Conservation (phyloP, 2,113 vertebrate genomes). For the Macheiramphus alcinus region DNA sequence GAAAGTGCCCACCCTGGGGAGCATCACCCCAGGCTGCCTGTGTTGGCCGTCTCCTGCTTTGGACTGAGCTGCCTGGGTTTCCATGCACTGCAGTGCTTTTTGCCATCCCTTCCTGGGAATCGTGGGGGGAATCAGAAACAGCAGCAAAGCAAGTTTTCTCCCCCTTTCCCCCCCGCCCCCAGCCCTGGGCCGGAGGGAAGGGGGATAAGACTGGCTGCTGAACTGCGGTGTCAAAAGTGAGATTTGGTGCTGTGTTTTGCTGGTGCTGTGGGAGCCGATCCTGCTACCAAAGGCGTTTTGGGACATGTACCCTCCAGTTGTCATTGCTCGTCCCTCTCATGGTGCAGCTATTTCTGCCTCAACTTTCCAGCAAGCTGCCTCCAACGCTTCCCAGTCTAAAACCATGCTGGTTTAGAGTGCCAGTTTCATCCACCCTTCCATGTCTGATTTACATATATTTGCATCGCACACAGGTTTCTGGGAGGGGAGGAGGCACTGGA, state of each 20-base stretch:
- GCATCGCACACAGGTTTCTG: constrained; percentile 25
- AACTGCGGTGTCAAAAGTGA: not conserved
- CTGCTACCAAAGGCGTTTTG: not conserved
- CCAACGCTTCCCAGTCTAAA: not conserved
- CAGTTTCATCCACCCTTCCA: not conserved
- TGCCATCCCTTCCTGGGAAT: not conserved
- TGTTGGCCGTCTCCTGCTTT: not conserved
- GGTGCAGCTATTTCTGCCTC: not conserved
- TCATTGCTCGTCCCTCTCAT: not conserved
- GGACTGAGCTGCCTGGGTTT: not conserved
- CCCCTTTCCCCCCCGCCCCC: too few relatives aligned
- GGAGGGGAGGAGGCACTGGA: constrained; percentile 30
- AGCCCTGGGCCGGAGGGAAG: not conserved
- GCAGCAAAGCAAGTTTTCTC: not conserved
- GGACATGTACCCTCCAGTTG: not conserved
- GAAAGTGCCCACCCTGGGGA: not conserved
- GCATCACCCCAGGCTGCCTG: not conserved
- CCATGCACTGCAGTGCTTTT: not conserved
- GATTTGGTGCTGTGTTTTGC: not conserved
- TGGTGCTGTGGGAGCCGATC: not conserved
- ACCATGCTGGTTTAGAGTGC: not conserved
- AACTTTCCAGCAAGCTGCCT: constrained; percentile 12
- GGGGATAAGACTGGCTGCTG: not conserved
- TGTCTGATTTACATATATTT: constrained; percentile 16
- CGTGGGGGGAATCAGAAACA: not conserved